These are phyloP conservation scores for Momotus momota DNA, from an alignment of 2,797 vertebrate genomes.

Conservation along the genomic window DNA sequence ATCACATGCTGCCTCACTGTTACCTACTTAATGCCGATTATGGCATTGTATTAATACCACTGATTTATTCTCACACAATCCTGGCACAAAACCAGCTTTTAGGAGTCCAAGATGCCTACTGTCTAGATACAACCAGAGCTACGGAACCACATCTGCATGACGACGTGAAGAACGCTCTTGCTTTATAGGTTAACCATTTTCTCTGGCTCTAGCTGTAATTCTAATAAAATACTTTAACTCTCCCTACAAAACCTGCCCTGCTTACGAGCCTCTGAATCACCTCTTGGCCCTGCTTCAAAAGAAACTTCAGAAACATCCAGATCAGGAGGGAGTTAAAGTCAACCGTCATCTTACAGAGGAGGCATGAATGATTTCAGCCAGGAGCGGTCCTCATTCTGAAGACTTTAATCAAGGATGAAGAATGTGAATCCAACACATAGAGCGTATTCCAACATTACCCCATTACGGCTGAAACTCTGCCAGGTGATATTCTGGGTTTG, in stretches of 20 bases:
- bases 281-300: constrained; percentile 50
- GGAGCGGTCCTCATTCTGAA: background rate
- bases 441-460: background rate
- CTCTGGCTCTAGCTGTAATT: background rate
- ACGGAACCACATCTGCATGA: background rate
- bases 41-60: background rate
- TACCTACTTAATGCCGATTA: background rate
- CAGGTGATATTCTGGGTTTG: background rate
- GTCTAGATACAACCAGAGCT: background rate
- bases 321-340: constrained; percentile 25
- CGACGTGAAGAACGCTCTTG: background rate
- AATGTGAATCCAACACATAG: background rate
- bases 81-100: background rate
- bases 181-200: background rate
- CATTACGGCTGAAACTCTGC: background rate
- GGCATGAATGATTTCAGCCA: background rate
- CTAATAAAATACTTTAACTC: background rate
- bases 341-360: background rate
- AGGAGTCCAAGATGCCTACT: background rate
- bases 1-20: background rate
- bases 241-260: background rate
- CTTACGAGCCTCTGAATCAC: background rate
- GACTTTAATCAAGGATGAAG: constrained; percentile 1
- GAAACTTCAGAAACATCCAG: constrained; percentile 27
- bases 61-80: background rate